Evolutionary conservation across 1,140 invertebrate species (phyloP), one percentile per base, ranked within the genome.

Genomic region (Anastrepha ludens): DNA sequence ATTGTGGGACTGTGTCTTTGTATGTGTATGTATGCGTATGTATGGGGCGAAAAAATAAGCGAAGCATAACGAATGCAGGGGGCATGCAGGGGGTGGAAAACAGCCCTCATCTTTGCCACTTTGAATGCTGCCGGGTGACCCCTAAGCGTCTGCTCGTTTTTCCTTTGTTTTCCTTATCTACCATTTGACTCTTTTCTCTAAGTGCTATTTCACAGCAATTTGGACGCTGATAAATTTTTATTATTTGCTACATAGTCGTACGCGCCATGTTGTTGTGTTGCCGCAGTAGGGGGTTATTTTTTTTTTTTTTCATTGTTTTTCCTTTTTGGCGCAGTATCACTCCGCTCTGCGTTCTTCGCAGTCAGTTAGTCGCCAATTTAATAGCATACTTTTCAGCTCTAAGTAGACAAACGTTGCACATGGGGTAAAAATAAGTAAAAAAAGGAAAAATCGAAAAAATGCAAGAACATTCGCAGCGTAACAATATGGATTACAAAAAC

Each of bases 321-420:
- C 88, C 88, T 87, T 74, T 70, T 88, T 89, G 50, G 39, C 39
- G 67, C 41, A 88, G 87, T 62, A 86, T 29, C 64, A 55, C 39
- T 74, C 88, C 50, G 70, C 47, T 86, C 87, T 88, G 89, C 88
- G 88, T 44, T 86, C 20, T 88, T 86, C 89, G 88, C 89, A 89
- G 89, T 89, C 88, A 62, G 88, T 88, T 89, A 62, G 89, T 89
- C 90, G 91, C 90, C 91, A 92, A 92, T 92, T 92, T 91, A 91
- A 91, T 92, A 88, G 91, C 90, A 91, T 92, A 90, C 90, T 92
- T 91, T 90, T 89, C 90, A 89, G 90, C 91, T 88, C 90, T 92
- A 92, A 92, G 91, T 89, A 90, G 90, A 88, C 89, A 88, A 13
- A 20, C 70, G 41, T n/a, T 78, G 44, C 15, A 44, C 74, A 55